Base-by-base conservation (phyloP, 1,140 invertebrate genomes). In the Bombus cullumanus region DNA sequence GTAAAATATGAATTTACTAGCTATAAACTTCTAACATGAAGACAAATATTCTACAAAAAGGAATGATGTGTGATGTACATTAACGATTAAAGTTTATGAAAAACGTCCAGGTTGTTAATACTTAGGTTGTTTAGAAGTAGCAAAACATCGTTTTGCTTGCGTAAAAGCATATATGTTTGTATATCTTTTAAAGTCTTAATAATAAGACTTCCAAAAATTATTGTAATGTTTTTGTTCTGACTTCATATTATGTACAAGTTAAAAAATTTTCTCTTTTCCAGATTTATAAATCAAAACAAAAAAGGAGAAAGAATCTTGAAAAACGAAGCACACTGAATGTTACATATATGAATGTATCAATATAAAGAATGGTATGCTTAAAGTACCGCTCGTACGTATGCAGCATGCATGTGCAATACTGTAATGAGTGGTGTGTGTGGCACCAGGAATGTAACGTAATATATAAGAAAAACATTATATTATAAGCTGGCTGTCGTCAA, bases 401-500 rank as follows among this genome's bases (percentile, higher is more conserved):
- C 89, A 92, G 90, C 88, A 91, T 91, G 91, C 88, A 82, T 89
- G 83, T 92, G 92, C 92, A 94, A 94, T 93, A 94, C 93, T 93
- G 91, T 94, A 88, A 81, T 89, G 81, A 90, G 91, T 89, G 89
- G 83, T 90, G 91, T 90, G 76, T 90, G 83, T 91, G 91, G 90
- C 94, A 94, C 91, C 89, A 91, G 94, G 94, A 95, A 95, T 95
- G 93, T 94, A 94, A 94, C 83, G 86, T 90, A 93, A 92, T 89
- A 73, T 88, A 91, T 91, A 93, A 93, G 88, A 92, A 86, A 80
- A 84, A 86, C 59, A 82, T 92, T 85, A 88, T 76, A 86, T 85
- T 89, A 91, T 89, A 83, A 78, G 78, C 88, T 92, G 90, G 92
- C 89, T 92, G 94, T 95, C 96, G 96, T 96, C 96, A 97, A 94